Evolutionary conservation across 2,113 vertebrate species (phyloP).

Genomic region (Lagenorhynchus albirostris): DNA sequence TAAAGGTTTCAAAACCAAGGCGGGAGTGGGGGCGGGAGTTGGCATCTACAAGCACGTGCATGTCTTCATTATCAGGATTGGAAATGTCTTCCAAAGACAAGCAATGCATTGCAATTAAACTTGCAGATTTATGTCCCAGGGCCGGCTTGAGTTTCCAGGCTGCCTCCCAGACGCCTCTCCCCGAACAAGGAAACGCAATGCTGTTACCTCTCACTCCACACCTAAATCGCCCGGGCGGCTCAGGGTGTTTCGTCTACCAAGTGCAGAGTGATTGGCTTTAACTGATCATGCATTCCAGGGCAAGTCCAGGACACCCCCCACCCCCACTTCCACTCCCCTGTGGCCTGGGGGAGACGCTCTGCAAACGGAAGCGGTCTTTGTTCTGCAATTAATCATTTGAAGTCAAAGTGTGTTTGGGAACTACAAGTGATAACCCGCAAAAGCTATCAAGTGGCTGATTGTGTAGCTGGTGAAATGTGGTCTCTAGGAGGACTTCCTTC

Average conservation of each 20-base stretch:
- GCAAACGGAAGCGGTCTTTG: slow-evolving; percentile 62
- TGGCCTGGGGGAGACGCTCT: slow-evolving; percentile 26
- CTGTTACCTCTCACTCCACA: slow-evolving; percentile 68
- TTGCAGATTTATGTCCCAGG: slow-evolving; percentile 37
- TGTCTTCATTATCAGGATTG: slow-evolving; percentile 48
- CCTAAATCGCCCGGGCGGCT: background rate
- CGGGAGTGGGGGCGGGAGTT: background rate
- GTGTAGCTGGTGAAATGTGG: slow-evolving; percentile 29
- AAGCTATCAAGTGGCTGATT: slow-evolving; percentile 41
- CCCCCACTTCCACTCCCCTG: slow-evolving; percentile 6
- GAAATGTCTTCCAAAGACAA: slow-evolving; percentile 39
- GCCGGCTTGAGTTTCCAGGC: slow-evolving; percentile 8
- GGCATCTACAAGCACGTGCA: background rate
- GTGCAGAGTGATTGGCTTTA: slow-evolving; percentile 64
- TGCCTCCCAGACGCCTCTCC: slow-evolving; percentile 43
- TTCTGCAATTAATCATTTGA: slow-evolving; percentile 71
- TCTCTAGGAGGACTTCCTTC: background rate
- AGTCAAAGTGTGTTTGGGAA: slow-evolving; percentile 65
- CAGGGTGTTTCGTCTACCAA: slow-evolving; percentile 60
- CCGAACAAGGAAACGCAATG: background rate
- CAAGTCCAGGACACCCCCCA: background rate
- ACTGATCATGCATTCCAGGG: slow-evolving; percentile 61
- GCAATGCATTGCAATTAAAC: background rate
- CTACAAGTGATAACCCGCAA: slow-evolving; percentile 36
- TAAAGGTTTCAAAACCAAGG: slow-evolving; percentile 44